A percentile compares a stretch with the other conserved stretches of the same genome.
These are phyloP conservation scores for Corapipo altera DNA, from an alignment of 2,113 vertebrate genomes.

Conservation along the genomic window DNA sequence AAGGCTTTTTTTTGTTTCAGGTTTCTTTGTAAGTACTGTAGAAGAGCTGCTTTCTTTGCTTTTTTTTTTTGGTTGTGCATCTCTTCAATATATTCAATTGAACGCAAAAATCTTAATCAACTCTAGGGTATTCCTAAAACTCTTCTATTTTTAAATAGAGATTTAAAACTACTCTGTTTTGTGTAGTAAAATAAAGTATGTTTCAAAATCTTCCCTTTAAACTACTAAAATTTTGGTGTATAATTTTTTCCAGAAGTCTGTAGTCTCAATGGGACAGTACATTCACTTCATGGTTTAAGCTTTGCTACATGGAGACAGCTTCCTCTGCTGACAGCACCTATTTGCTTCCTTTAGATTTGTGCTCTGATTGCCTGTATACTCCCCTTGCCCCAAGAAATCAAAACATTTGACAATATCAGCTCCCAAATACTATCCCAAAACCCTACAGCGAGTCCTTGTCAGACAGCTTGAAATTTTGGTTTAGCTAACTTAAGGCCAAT, in stretches of 20 bases:
- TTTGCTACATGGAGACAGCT: conserved; percentile 19
- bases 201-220: background rate
- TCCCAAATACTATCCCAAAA: background rate
- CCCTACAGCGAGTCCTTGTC: conserved; percentile 82
- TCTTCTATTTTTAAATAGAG: background rate
- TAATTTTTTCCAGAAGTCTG: background rate
- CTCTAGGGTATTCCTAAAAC: background rate
- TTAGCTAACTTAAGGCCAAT: conserved; percentile 21
- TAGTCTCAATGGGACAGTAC: background rate
- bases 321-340: background rate
- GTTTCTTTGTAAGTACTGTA: background rate
- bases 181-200: background rate
- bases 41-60: background rate
- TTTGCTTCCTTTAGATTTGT: background rate
- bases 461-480: conserved; percentile 86
- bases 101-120: background rate
- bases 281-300: background rate
- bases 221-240: background rate
- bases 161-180: background rate
- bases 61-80: background rate
- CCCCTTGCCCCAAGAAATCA: background rate
- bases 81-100: background rate
- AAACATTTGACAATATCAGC: background rate
- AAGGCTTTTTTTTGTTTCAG: background rate
- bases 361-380: background rate